These are phyloP conservation scores for Ptychoptera albimana DNA, from an alignment of 2,888 invertebrate species.

Conservation along the genomic window DNA sequence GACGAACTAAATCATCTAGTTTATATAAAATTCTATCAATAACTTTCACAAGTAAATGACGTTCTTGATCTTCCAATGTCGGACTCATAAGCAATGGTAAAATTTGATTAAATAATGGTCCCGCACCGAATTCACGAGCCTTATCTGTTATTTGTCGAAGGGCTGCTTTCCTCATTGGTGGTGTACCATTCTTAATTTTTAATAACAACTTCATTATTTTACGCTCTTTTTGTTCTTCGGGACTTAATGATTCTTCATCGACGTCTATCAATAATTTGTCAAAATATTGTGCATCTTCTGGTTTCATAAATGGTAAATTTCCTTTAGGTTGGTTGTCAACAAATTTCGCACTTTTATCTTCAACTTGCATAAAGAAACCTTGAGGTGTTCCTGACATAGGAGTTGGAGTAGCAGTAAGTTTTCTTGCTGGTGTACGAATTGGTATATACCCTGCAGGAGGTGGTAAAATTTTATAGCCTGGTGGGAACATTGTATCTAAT, in stretches of 20 bases:
- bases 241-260: constrained; percentile 86
- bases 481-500: constrained; percentile 91
- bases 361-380: constrained; percentile 90
- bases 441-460: constrained; percentile 94
- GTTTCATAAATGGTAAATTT: constrained; percentile 97
- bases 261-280: constrained; percentile 96
- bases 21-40: constrained; percentile 98
- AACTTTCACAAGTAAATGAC: constrained; percentile 96
- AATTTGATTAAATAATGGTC: constrained; percentile 97
- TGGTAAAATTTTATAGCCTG: constrained; percentile 92
- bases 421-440: constrained; percentile 92
- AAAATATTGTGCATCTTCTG: constrained; percentile 99
- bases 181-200: constrained; percentile 99
- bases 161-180: constrained; percentile 98
- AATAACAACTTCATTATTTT: constrained; percentile 97
- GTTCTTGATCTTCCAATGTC: constrained; percentile 96
- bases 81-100: constrained; percentile 98
- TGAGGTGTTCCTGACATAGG: constrained; percentile 84
- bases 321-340: constrained; percentile 96
- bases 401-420: constrained; percentile 95
- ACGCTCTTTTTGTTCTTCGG: constrained; percentile 95
- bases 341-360: constrained; percentile 70
- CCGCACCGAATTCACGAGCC: constrained; percentile 95
- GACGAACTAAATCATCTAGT: constrained; percentile 93
- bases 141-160: constrained; percentile 97